Conservation (phyloP, 2,888 invertebrate genomes). For the Trilocha varians region DNA sequence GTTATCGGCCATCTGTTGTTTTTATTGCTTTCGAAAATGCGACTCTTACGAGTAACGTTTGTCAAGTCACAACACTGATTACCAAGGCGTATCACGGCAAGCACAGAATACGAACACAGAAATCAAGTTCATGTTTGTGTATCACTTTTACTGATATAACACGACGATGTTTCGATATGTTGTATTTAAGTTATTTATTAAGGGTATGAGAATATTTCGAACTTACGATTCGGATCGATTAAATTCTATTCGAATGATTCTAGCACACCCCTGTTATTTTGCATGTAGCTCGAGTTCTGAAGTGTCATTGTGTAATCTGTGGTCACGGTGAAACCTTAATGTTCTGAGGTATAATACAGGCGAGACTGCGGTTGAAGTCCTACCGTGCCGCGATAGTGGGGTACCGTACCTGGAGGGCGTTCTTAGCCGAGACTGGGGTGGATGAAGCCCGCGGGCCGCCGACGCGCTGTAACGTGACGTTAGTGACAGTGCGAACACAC, state of each 20-base stretch:
- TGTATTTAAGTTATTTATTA: no score
- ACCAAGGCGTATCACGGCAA: background rate
- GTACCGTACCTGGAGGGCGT: slow-evolving; percentile 78
- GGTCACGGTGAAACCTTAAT: no score
- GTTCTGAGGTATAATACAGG: slow-evolving; percentile 34
- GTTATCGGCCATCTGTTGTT: background rate
- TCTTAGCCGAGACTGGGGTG: slow-evolving; percentile 75
- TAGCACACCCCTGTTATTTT: no score
- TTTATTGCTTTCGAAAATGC: slow-evolving; percentile 1
- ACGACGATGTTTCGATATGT: no score
- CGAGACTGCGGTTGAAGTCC: slow-evolving; percentile 17
- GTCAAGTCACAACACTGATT: background rate
- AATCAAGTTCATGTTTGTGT: no score
- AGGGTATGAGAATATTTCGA: no score
- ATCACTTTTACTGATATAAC: no score
- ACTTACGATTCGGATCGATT: no score
- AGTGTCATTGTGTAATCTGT: no score
- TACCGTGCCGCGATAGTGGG: slow-evolving; percentile 66
- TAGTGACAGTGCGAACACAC: slow-evolving; percentile 63
- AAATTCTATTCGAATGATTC: no score
- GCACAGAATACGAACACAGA: no score
- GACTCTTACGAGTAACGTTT: background rate
- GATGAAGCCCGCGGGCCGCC: slow-evolving; percentile 70
- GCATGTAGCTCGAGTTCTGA: no score
- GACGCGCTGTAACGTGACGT: slow-evolving; percentile 62